Base-by-base conservation (phyloP, 2,888 invertebrate species). In the Spialia ferax region DNA sequence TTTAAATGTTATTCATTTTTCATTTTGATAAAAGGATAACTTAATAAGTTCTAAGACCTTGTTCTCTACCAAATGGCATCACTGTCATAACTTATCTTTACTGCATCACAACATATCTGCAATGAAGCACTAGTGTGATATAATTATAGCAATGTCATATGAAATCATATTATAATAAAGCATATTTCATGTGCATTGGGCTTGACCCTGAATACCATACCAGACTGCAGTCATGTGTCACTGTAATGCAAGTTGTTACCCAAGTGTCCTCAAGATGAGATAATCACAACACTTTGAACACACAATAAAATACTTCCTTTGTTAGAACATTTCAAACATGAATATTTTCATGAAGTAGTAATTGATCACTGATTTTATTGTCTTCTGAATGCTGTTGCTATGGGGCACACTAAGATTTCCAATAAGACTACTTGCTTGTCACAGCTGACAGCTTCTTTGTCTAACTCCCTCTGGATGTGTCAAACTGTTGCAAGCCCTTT, bases 391-490 rank as follows among this genome's bases (percentile, higher is more conserved):
- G 3, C 48, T 50, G 50, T 50, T 50, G 50, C 50, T 50, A 50
- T 50, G 23, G 50, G 29, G 32, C 11, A n/a, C 22, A 38, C 2
- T 26, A 18, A 50, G 20, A 59, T 23, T 10, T 52, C 18, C 61
- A 61, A 61, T 52, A 0, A 26, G 32, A 3, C 42, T 32, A 32
- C 56, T 56, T 59, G 50, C 35, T 60, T 54, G 50, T 42, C 35
- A 54, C 38, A 50, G 45, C 52, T 63, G 55, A 60, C 60, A 66
- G n/a, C 38, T 66, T 35, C 67, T 64, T 69, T 69, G 69, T 73
- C 70, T 67, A 54, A 22, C 50, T 29, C 29, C 4, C 35, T 5
- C 57, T 42, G 42, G 18, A 42, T 26, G 42, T 54, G 52, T 66
- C 29, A 59, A 42, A 60, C 10, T 38, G 38, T 38, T 13, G 13